phyloP scores from a whole-genome alignment of 2,888 invertebrate genomes.

The Globia sparganii region DNA sequence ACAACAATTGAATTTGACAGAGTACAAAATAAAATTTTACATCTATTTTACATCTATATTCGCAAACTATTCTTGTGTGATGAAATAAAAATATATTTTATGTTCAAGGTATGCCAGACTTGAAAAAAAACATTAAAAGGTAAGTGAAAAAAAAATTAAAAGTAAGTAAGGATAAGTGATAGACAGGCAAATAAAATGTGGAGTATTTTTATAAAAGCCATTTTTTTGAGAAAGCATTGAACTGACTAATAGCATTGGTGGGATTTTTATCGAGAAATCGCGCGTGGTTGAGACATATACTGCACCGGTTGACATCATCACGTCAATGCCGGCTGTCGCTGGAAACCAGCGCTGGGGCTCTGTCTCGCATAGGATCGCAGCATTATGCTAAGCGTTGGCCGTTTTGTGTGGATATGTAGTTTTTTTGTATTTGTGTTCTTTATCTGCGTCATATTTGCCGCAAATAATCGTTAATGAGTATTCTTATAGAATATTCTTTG shows the following conservation, averaged over 20 bases:
- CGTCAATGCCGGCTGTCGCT: no score
- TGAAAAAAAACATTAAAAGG: slow-evolving; percentile 15
- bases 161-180: no score
- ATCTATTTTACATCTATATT: slow-evolving; percentile 47
- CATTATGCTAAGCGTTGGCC: no score
- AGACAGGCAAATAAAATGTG: slow-evolving; percentile 20
- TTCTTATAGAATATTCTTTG: no score
- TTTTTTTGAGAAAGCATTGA: slow-evolving; percentile 21
- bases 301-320: no score
- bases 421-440: no score
- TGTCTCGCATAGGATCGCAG: no score
- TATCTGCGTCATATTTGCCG: no score
- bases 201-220: slow-evolving; percentile 24
- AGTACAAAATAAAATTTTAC: slow-evolving; percentile 71
- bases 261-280: slow-evolving; percentile 26
- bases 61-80: slow-evolving; percentile 40
- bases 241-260: slow-evolving; percentile 18
- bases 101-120: slow-evolving; percentile 3
- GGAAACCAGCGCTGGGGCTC: no score
- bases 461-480: no score
- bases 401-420: no score
- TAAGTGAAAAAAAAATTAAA: slow-evolving; percentile 16
- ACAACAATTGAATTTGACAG: slow-evolving; percentile 68
- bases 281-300: neutral
- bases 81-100: slow-evolving; percentile 16